Evolutionary conservation across 1,140 invertebrate species (phyloP).

Genomic region (Drosophila littoralis): DNA sequence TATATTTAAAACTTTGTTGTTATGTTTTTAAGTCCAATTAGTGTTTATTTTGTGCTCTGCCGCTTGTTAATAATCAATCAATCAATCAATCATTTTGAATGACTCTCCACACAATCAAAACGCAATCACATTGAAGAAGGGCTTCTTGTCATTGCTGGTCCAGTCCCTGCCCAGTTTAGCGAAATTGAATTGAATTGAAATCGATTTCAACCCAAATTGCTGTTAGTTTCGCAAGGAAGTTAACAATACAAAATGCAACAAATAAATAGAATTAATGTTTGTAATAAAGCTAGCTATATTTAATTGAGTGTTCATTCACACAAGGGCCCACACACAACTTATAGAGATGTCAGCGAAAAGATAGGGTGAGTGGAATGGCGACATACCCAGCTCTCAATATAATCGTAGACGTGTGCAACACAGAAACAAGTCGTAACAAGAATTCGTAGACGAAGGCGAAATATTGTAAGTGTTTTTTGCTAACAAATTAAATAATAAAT

Average conservation of each 20-base stretch:
- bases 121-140: slow-evolving; percentile 5
- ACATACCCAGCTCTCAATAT: not conserved
- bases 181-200: slow-evolving; percentile 19
- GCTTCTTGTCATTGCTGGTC: slow-evolving; percentile 20
- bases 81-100: slow-evolving; percentile 6
- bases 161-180: slow-evolving; percentile 15
- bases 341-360: not conserved
- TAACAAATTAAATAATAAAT: slow-evolving; percentile 71
- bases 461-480: slow-evolving; percentile 70
- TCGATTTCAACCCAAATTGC: slow-evolving; percentile 10
- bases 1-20: slow-evolving; percentile 60
- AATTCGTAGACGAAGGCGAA: slow-evolving; percentile 5
- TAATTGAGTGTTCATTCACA: slow-evolving; percentile 28
- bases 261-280: slow-evolving; percentile 43
- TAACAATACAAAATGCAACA: slow-evolving; percentile 40
- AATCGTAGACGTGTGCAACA: slow-evolving; percentile 8
- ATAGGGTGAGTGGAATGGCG: not conserved
- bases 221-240: slow-evolving; percentile 4
- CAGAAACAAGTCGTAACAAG: slow-evolving; percentile 13
- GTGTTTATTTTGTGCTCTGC: slow-evolving; percentile 41
- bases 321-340: slow-evolving; percentile 12
- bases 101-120: slow-evolving; percentile 10
- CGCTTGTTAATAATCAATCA: slow-evolving; percentile 14
- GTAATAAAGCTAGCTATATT: slow-evolving; percentile 44
- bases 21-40: slow-evolving; percentile 71